phyloP scores from a whole-genome alignment of 1,140 invertebrate species.

The Anastatus disparis region DNA sequence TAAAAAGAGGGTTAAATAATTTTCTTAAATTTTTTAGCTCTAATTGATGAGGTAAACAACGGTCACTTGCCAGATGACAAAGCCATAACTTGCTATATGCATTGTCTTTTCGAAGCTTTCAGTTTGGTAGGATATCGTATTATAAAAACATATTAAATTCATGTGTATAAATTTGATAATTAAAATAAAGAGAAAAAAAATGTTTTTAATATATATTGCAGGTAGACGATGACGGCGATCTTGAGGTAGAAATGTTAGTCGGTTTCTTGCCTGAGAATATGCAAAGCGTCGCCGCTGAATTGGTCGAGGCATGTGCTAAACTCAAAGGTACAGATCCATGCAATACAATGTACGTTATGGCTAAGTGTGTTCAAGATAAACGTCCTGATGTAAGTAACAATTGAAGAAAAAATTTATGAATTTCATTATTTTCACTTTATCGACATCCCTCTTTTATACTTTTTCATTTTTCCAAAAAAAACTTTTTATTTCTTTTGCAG shows the following conservation, averaged over 20 bases:
- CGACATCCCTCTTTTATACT: too few species aligned
- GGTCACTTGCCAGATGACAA: slow-evolving; percentile 49
- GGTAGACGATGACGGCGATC: slow-evolving; percentile 53
- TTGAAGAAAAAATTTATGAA: neutral
- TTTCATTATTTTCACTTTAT: neutral
- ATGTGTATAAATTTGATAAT: too few species aligned
- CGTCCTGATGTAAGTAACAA: slow-evolving; percentile 52
- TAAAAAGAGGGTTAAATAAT: too few species aligned
- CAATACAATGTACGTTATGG: slow-evolving; percentile 53
- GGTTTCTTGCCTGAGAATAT: slow-evolving; percentile 50
- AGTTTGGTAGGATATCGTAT: slow-evolving; percentile 56
- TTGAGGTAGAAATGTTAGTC: slow-evolving; percentile 55
- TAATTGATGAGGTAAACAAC: slow-evolving; percentile 54
- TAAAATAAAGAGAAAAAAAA: too few species aligned
- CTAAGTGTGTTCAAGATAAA: slow-evolving; percentile 47
- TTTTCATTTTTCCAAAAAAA: slow-evolving; percentile 14
- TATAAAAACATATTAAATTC: too few species aligned
- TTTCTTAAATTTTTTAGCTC: slow-evolving; percentile 47
- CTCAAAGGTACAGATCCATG: slow-evolving; percentile 52
- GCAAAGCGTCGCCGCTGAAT: slow-evolving; percentile 30
- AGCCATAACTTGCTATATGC: slow-evolving; percentile 60
- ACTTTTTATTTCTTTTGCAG: slow-evolving; percentile 41
- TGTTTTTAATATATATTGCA: slow-evolving; percentile 26
- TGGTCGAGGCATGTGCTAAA: slow-evolving; percentile 44
- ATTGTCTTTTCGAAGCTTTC: slow-evolving; percentile 57